phyloP scores from a whole-genome alignment of 2,797 vertebrate species.

The Gymnodraco acuticeps region DNA sequence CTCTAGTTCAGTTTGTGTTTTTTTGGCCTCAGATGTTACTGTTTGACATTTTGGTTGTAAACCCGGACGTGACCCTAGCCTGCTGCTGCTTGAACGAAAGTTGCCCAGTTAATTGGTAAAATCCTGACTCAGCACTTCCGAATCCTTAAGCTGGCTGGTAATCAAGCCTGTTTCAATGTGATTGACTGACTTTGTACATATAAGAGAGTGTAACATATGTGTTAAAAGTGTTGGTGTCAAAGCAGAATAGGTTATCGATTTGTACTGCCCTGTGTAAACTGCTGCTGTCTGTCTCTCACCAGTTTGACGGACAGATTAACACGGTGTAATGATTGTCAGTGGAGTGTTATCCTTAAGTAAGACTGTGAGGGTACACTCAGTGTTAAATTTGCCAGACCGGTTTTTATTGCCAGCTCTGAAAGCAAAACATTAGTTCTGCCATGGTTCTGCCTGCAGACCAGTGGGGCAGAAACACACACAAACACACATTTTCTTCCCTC shows the following conservation, averaged over 20 bases:
- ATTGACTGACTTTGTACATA: constrained; percentile 8
- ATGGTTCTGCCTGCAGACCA: constrained; percentile 22
- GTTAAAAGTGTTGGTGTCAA: constrained; percentile 14
- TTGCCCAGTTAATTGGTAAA: constrained; percentile 37
- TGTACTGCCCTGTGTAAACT: constrained; percentile 35
- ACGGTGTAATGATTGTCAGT: constrained; percentile 73
- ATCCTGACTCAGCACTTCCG: constrained; percentile 47
- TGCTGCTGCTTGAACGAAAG: constrained; percentile 30
- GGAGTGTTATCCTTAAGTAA: constrained; percentile 33
- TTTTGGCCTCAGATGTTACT: constrained; percentile 40
- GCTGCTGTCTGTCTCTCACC: constrained; percentile 24
- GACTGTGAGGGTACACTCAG: constrained; percentile 27
- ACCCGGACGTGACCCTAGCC: constrained; percentile 47
- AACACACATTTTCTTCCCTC: neutral
- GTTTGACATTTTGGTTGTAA: constrained; percentile 51
- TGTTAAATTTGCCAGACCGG: constrained; percentile 24
- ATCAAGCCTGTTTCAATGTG: constrained; percentile 24
- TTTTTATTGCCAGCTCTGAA: constrained; percentile 22
- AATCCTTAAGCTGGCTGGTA: constrained; percentile 25
- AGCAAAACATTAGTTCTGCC: constrained; percentile 14
- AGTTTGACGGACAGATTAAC: constrained; percentile 53
- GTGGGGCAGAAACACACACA: neutral
- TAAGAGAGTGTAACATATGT: neutral
- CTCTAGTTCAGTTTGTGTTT: neutral
- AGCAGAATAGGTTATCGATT: constrained; percentile 41